Evolutionary conservation across 2,888 invertebrate genomes (phyloP).

Genomic region (Cyrtodaria siliqua): DNA sequence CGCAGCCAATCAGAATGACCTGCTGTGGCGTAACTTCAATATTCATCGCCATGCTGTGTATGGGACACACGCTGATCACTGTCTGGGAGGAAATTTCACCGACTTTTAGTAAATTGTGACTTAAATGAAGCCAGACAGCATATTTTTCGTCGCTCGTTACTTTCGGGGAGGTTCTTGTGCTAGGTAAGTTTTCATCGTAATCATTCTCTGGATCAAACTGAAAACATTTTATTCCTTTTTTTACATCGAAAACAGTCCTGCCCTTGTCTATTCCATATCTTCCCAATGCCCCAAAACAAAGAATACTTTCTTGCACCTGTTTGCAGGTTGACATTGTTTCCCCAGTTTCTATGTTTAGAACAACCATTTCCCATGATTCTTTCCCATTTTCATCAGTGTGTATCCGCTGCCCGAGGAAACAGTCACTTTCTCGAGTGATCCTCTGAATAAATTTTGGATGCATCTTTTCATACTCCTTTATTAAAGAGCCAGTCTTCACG

Average conservation of each 20-base stretch:
- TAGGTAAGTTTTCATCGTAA: conserved; percentile 36
- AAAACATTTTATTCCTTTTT: conserved; percentile 50
- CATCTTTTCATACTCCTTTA: conserved; percentile 35
- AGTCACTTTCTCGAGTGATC: conserved; percentile 51
- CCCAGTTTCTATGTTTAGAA: conserved; percentile 58
- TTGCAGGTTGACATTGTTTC: conserved; percentile 32
- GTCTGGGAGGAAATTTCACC: conserved; percentile 51
- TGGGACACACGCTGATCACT: conserved; percentile 59
- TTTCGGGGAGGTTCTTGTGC: conserved; percentile 46
- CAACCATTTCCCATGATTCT: conserved; percentile 53
- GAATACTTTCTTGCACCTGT: conserved; percentile 29
- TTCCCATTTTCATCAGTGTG: conserved; percentile 35
- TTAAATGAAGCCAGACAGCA: conserved; percentile 63
- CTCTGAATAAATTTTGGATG: conserved; percentile 53
- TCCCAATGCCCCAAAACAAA: conserved; percentile 51
- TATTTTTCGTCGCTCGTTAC: conserved; percentile 61
- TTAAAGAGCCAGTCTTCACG: conserved; percentile 30
- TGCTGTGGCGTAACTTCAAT: conserved; percentile 60
- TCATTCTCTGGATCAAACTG: conserved; percentile 66
- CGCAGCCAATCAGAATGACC: conserved; percentile 67
- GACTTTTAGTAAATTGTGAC: conserved; percentile 60
- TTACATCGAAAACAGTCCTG: conserved; percentile 62
- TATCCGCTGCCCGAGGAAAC: conserved; percentile 51
- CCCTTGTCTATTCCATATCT: conserved; percentile 65
- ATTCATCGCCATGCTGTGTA: conserved; percentile 69